Evolutionary conservation across 2,797 vertebrate species (phyloP), one percentile per base, ranked within the genome.

Genomic region (Squalus acanthias): DNA sequence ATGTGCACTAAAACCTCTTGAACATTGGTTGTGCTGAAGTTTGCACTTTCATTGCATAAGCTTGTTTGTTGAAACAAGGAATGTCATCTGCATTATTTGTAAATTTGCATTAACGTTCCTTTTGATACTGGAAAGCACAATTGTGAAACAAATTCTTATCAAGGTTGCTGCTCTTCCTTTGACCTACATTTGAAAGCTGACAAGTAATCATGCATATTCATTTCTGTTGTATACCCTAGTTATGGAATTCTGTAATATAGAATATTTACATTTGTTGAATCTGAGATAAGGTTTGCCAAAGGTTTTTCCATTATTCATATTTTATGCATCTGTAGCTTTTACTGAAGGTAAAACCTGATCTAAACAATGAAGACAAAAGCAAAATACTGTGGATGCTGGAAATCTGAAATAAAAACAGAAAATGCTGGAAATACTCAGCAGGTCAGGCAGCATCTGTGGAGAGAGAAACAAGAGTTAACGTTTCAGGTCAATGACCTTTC

Each of bases 121-220:
- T 72, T 74, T 50, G 70, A 72, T 74, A 76, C 50, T 33, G 46
- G 69, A 12, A 72, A 95, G 93, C 93, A 95, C 69, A 95, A 95
- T 95, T 95, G 67, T 95, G 5, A 95, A 95, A 33, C 70, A 95
- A 33, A 50, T 93, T 93, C 46, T 95, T 74, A 95, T 57, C 46
- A 53, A 74, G 50, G 46, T 46, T 74, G n/a, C 8, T 95, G 57
- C 5, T 95, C 24, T 95, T 74, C 20, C 69, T 74, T 95, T 76
- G 94, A 57, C 50, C 70, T 57, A 74, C 33, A 95, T 33, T 95
- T 74, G 46, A 74, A 95, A 95, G 26, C 70, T 95, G 70, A 76
- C 12, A 94, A 39, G 39, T 95, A 70, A 70, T 57, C 94, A 95
- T 95, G 69, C 69, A 95, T 95, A 95, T 95, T 95, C n/a, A 95